Conservation (phyloP, 2,888 invertebrate genomes). For the Idaea straminata region DNA sequence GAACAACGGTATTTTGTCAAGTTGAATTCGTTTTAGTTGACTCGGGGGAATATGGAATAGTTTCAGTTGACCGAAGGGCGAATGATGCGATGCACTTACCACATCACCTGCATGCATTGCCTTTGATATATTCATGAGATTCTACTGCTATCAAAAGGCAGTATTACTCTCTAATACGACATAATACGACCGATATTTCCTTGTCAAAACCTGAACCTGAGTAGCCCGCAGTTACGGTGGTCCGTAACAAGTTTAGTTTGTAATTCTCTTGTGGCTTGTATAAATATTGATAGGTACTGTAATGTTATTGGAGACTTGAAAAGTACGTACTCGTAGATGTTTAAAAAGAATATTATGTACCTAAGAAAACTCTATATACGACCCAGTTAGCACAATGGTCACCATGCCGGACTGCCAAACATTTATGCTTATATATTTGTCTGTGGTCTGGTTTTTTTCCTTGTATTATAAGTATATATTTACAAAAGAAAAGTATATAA, state of each 20-base stretch:
- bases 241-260: slow-evolving; percentile 32
- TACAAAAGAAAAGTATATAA: too few relatives aligned
- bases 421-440: too few relatives aligned
- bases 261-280: slow-evolving; percentile 34
- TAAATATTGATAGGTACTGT: slow-evolving; percentile 30
- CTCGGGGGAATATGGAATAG: slow-evolving; percentile 29
- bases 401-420: too few relatives aligned
- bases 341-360: slow-evolving; percentile 1
- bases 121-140: slow-evolving; percentile 42
- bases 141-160: slow-evolving; percentile 25
- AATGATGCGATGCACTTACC: slow-evolving; percentile 40
- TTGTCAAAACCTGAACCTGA: slow-evolving; percentile 12
- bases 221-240: slow-evolving; percentile 17
- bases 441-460: too few relatives aligned
- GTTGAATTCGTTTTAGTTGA: slow-evolving; percentile 18
- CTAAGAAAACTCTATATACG: slow-evolving; percentile 1
- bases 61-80: slow-evolving; percentile 30
- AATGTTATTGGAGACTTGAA: slow-evolving; percentile 24
- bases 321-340: slow-evolving; percentile 7
- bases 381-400: too few relatives aligned
- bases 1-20: slow-evolving; percentile 14
- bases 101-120: slow-evolving; percentile 34
- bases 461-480: too few relatives aligned
- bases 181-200: slow-evolving; percentile 30
- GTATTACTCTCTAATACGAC: slow-evolving; percentile 29